phyloP scores from a whole-genome alignment of 1,140 invertebrate species.

The Tetraneura akinire region DNA sequence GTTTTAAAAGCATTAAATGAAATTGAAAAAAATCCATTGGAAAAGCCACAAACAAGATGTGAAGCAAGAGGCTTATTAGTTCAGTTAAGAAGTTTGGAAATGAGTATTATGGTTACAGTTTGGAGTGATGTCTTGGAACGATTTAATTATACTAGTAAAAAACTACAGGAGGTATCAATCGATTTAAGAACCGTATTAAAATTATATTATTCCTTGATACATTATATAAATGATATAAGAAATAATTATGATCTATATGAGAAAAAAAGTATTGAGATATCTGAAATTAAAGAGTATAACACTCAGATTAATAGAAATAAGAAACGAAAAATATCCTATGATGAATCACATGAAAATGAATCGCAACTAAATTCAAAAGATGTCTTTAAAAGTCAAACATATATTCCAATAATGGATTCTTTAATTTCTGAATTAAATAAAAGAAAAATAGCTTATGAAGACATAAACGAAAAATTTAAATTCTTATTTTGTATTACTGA shows the following conservation, averaged over 20 bases:
- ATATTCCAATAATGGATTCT: conserved; percentile 15
- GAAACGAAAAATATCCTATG: conserved; percentile 18
- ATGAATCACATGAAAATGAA: conserved; percentile 20
- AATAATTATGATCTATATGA: conserved; percentile 33
- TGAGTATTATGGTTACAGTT: no score
- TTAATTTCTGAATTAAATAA: conserved; percentile 24
- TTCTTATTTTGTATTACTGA: not conserved
- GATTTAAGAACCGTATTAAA: conserved; percentile 17
- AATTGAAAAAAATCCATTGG: no score
- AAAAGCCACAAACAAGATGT: no score
- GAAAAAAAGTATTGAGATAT: conserved; percentile 17
- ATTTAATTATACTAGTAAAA: conserved; percentile 45
- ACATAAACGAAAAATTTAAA: conserved; percentile 25
- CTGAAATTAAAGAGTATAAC: conserved; percentile 28
- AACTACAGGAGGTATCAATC: conserved; percentile 36
- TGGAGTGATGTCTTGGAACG: conserved; percentile 39
- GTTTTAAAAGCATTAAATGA: no score
- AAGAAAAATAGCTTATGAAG: conserved; percentile 21
- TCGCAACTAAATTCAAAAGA: conserved; percentile 13
- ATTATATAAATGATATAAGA: conserved; percentile 22
- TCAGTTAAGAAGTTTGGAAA: no score
- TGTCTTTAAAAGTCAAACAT: conserved; percentile 19
- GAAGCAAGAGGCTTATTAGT: no score
- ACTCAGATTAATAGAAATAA: conserved; percentile 11
- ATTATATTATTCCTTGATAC: conserved; percentile 25